Evolutionary conservation across 2,113 vertebrate species (phyloP).

Genomic region (Pleuronectes platessa): DNA sequence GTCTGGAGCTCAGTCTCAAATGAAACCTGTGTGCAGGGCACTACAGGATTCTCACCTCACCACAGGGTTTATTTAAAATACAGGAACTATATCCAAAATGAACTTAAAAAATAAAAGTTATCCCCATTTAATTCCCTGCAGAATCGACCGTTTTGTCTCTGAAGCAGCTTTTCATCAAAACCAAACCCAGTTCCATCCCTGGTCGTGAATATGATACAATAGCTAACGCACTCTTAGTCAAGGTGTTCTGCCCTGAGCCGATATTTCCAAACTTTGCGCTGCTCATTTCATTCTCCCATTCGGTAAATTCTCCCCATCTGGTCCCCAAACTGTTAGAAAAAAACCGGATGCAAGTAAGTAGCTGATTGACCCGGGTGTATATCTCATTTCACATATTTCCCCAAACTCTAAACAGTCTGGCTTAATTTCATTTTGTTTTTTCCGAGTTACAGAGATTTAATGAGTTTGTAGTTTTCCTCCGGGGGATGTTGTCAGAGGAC

Average conservation of each 20-base stretch:
- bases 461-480: constrained; percentile 72
- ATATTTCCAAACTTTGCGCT: constrained; percentile 21
- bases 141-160: background rate
- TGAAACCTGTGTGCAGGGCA: constrained; percentile 53
- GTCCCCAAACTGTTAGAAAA: constrained; percentile 49
- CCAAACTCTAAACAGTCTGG: constrained; percentile 67
- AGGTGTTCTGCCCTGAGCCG: background rate
- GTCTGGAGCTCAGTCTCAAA: constrained; percentile 62
- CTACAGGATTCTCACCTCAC: background rate
- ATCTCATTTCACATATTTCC: constrained; percentile 66
- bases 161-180: constrained; percentile 14
- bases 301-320: constrained; percentile 25
- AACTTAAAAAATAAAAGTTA: too few species aligned
- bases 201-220: background rate
- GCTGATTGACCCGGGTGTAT: constrained; percentile 56
- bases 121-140: background rate
- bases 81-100: too few species aligned
- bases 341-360: constrained; percentile 50
- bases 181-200: background rate
- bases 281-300: background rate
- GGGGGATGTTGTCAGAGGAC: constrained; percentile 74
- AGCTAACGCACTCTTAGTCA: background rate
- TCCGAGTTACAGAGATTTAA: constrained; percentile 60
- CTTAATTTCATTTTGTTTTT: constrained; percentile 64
- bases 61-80: too few species aligned